Evolutionary conservation across 2,797 vertebrate species (phyloP).

Genomic region (Neosalanx taihuensis): DNA sequence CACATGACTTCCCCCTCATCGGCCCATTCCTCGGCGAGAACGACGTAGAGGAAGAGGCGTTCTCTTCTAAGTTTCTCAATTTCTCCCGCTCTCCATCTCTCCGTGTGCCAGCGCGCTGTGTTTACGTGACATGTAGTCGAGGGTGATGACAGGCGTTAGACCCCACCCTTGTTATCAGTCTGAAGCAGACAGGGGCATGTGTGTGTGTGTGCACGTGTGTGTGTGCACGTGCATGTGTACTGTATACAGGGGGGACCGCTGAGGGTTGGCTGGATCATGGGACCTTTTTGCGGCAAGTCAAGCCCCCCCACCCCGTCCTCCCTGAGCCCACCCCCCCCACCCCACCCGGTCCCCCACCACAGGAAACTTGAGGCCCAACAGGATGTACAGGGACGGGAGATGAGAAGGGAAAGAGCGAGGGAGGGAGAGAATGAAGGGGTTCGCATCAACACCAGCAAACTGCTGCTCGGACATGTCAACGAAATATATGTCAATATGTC

Average conservation of each 20-base stretch:
- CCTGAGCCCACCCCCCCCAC: not conserved
- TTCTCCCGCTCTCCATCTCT: not conserved
- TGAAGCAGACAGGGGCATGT: slow-evolving; percentile 44
- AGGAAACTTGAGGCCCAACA: slow-evolving; percentile 28
- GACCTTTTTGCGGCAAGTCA: slow-evolving; percentile 16
- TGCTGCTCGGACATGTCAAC: not conserved
- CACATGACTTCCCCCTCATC: no score
- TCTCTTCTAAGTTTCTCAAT: not conserved
- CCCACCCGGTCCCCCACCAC: slow-evolving; percentile 14
- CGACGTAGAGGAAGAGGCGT: no score
- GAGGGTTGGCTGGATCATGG: not conserved
- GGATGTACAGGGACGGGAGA: slow-evolving; percentile 15
- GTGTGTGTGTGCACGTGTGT: not conserved
- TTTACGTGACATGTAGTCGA: slow-evolving; percentile 18
- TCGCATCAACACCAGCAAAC: not conserved
- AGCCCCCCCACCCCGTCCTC: slow-evolving; percentile 6
- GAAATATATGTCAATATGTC: no score
- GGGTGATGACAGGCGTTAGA: slow-evolving; percentile 30
- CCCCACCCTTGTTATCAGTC: slow-evolving; percentile 67
- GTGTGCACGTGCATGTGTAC: not conserved
- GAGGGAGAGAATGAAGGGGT: not conserved
- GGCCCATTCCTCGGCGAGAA: no score
- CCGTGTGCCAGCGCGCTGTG: slow-evolving; percentile 19
- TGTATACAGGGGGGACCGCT: not conserved
- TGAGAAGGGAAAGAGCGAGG: not conserved